Base-by-base conservation (phyloP, 53 echinoderm and acorn worm species). In the Hippasteria phrygiana region DNA sequence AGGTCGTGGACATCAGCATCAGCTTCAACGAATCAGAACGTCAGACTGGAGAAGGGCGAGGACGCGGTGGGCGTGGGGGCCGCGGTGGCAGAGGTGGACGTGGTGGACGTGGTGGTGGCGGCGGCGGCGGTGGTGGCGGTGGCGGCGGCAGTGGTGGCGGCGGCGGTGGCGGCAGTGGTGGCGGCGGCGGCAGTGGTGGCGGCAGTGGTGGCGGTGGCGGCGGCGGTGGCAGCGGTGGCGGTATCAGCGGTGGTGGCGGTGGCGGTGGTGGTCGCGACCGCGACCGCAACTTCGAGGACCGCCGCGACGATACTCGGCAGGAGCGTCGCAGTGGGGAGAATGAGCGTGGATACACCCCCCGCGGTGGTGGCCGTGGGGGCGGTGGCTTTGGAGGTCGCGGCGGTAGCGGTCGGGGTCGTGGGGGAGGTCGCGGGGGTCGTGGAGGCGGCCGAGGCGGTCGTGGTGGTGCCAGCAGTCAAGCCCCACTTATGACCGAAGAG, bases 401-500 rank as follows among this genome's bases (percentile, higher is more conserved):
- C 16, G 77, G 89, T 28, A 29, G 77, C 18, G 89, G 87, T 8
- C 34, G 87, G 16, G 76, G 88, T 12, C 27, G 75, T 59, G 62
- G 88, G 9, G 62, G 74, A 12, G 17, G 74, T 55, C 73, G 71
- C 20, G 48, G 87, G 1, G 16, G 74, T 36, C 26, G 88, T 9
- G 75, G 83, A 9, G 81, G 90, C 7, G 75, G 91, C 13, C 75
- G 87, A 8, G 79, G 91, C 13, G 65, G 91, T 14, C 35, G 71
- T 6, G 45, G 87, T 6, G 69, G 87, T 41, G 53, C 71, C 38
- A 65, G 73, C 34, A 75, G 83, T 41, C 88, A 88, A 28, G 92
- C 88, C 16, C 92, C 92, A 22, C 74, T 89, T 40, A 81, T 98
- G 16, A 94, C 79, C 83, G 93, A 98, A 62, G 92, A 95, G 39